phyloP scores from a whole-genome alignment of 1,140 invertebrate genomes.

The Brachionus sp. region DNA sequence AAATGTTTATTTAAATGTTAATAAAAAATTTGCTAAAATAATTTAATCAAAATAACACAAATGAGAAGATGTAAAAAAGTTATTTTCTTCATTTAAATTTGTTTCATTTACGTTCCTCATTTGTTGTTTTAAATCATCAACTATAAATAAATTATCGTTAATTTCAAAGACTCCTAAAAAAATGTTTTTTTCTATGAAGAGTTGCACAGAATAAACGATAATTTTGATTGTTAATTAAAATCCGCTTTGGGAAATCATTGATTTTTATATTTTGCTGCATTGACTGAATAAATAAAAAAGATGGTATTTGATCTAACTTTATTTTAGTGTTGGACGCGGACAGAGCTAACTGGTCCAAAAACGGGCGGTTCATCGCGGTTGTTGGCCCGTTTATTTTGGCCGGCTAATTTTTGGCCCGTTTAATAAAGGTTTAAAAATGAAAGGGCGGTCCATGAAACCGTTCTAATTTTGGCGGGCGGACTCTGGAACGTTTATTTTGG shows the following conservation, averaged over 20 bases:
- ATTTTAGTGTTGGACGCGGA: no score
- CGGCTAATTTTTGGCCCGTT: no score
- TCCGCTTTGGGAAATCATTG: constrained; percentile 3
- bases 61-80: not conserved
- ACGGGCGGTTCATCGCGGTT: no score
- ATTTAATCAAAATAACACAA: constrained; percentile 14
- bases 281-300: constrained; percentile 25
- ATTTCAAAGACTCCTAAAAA: constrained; percentile 1
- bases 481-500: no score
- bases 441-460: no score
- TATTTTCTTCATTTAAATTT: not conserved
- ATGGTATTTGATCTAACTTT: constrained; percentile 15
- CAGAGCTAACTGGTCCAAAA: no score
- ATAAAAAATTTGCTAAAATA: not conserved
- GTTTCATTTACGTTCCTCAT: not conserved
- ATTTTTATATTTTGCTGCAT: not conserved
- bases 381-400: no score
- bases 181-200: not conserved
- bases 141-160: not conserved
- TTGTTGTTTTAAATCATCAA: constrained; percentile 7
- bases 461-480: no score
- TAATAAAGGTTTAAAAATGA: no score
- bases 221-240: constrained; percentile 13
- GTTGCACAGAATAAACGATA: not conserved
- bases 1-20: constrained; percentile 3